Conservation (phyloP, 2,888 invertebrate species). For the Melipona bicolor region DNA sequence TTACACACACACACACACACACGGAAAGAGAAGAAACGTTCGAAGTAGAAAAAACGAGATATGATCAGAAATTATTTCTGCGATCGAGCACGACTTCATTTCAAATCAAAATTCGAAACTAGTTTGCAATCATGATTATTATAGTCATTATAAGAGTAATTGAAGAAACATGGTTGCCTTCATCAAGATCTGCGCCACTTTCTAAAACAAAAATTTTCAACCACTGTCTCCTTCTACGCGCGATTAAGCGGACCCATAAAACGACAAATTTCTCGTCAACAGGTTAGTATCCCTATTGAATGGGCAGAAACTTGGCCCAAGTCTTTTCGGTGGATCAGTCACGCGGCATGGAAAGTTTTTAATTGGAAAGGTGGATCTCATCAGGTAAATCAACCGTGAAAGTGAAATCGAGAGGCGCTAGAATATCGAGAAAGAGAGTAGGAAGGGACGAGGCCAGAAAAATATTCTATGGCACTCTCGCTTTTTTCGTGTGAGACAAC, state of each 20-base stretch:
- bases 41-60: background rate
- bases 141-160: background rate
- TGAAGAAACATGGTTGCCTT: background rate
- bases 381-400: conserved; percentile 67
- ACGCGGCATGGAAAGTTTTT: conserved; percentile 44
- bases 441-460: conserved; percentile 25
- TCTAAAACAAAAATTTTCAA: conserved; percentile 17
- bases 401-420: conserved; percentile 67
- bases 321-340: conserved; percentile 17
- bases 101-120: background rate
- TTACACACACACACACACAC: too few relatives aligned
- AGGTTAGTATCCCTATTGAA: background rate
- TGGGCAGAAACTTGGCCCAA: conserved; percentile 24
- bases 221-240: background rate
- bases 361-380: conserved; percentile 57
- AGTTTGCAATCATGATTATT: background rate
- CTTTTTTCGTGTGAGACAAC: conserved; percentile 58
- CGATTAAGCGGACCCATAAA: background rate
- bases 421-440: background rate
- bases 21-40: background rate
- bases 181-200: background rate
- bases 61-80: background rate
- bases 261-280: background rate
- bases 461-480: conserved; percentile 62
- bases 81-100: background rate